Conservation (phyloP, 2,797 vertebrate species). For the Macrochelys suwanniensis region DNA sequence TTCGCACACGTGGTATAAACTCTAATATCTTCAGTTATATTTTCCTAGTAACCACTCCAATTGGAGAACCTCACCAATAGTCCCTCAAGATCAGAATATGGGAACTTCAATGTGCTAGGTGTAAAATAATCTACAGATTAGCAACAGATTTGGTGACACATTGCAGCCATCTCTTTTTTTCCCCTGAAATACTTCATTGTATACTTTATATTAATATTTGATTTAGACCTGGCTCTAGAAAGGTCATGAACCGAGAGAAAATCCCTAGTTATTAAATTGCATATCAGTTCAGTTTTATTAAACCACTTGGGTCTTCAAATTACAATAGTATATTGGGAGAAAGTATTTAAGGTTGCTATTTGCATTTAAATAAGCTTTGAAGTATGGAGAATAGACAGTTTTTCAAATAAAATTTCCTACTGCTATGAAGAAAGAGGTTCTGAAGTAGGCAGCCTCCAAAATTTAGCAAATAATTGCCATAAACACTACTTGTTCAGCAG, state of each 20-base stretch:
- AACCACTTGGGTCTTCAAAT: not conserved
- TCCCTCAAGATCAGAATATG: not conserved
- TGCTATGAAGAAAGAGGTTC: not conserved
- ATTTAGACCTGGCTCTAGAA: constrained; percentile 38
- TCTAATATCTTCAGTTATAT: not conserved
- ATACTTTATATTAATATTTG: constrained; percentile 16
- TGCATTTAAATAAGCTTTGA: constrained; percentile 68
- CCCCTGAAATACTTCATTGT: constrained; percentile 40
- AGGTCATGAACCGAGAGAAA: constrained; percentile 47
- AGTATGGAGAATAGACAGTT: not conserved
- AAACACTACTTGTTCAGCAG: not conserved
- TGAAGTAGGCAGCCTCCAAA: not conserved
- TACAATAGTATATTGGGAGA: constrained; percentile 43
- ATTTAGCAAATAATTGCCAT: constrained; percentile 33
- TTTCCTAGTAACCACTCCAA: not conserved
- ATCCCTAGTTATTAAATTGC: not conserved
- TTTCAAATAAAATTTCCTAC: not conserved
- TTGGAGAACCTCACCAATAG: not conserved
- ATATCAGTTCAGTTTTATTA: constrained; percentile 16
- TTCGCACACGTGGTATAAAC: not conserved
- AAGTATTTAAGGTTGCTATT: constrained; percentile 47
- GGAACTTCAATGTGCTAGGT: not conserved
- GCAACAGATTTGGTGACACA: not conserved
- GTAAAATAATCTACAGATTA: not conserved
- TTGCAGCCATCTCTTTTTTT: constrained; percentile 9